These are phyloP conservation scores for Brevimyrus niger DNA, from an alignment of 2,113 vertebrate genomes.

Conservation along the genomic window DNA sequence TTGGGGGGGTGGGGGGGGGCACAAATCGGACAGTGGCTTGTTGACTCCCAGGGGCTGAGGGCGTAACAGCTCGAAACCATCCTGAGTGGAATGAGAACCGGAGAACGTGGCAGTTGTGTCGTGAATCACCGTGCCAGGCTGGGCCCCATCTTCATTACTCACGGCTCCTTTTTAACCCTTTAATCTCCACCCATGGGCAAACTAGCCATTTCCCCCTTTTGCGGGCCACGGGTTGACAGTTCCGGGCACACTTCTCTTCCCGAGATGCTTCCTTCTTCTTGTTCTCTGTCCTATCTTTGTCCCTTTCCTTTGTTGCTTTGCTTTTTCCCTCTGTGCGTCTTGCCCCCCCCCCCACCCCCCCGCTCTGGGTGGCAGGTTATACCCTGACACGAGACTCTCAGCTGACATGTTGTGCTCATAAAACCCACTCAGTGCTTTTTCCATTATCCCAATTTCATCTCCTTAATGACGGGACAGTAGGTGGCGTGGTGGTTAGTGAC, in stretches of 20 bases:
- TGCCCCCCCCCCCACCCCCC: background rate
- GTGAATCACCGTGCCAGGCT: conserved; percentile 7
- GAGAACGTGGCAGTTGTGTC: background rate
- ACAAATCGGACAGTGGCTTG: conserved; percentile 31
- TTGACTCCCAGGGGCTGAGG: conserved; percentile 44
- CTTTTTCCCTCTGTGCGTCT: background rate
- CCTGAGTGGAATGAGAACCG: conserved; percentile 25
- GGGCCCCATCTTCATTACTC: background rate
- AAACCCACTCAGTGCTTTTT: background rate
- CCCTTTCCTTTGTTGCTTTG: background rate
- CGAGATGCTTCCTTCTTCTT: background rate
- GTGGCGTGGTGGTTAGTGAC: background rate
- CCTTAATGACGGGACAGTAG: background rate
- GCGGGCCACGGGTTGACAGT: background rate
- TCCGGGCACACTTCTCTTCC: background rate
- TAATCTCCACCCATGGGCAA: background rate
- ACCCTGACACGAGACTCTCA: background rate
- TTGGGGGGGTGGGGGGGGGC: background rate
- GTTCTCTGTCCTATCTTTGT: background rate
- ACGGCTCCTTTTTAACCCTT: background rate
- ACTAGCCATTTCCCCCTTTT: background rate
- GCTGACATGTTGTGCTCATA: background rate
- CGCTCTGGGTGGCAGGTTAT: background rate
- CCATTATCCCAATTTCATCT: background rate
- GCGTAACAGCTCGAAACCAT: conserved; percentile 55